Percentiles rank a stretch among this genome's conserved stretches.
Evolutionary conservation across 2,888 invertebrate genomes (phyloP).

Genomic region (Nasonovia ribisnigri): DNA sequence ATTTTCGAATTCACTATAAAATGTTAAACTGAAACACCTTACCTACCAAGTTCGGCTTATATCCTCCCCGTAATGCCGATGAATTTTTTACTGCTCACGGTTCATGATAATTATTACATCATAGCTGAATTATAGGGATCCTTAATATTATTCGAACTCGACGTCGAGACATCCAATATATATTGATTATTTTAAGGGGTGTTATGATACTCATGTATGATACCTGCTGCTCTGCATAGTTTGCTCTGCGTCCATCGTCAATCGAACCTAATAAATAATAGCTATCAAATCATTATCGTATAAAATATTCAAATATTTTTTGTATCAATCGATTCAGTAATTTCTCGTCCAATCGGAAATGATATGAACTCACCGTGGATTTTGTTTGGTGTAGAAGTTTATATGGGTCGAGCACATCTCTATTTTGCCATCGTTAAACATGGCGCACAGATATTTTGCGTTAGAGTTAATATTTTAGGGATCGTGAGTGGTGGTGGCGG

Average conservation of each 20-base stretch:
- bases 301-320: background rate
- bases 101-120: background rate
- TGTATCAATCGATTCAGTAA: background rate
- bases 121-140: background rate
- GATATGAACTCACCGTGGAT: background rate
- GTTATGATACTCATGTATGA: background rate
- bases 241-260: no score
- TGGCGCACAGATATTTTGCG: background rate
- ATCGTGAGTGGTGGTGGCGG: background rate
- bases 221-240: background rate
- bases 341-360: background rate
- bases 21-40: background rate
- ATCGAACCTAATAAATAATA: background rate
- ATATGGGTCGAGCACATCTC: background rate
- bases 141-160: background rate
- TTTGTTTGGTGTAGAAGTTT: background rate
- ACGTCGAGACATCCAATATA: background rate
- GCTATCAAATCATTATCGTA: background rate
- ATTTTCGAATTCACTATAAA: background rate
- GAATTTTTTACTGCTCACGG: background rate
- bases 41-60: background rate
- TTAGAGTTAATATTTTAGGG: constrained; percentile 17
- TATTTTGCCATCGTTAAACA: constrained; percentile 3
- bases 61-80: background rate
- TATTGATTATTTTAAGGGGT: background rate